A percentile compares a stretch with the other conserved stretches of the same genome.
Conservation (phyloP, 2,797 vertebrate genomes). For the Mycteria americana region DNA sequence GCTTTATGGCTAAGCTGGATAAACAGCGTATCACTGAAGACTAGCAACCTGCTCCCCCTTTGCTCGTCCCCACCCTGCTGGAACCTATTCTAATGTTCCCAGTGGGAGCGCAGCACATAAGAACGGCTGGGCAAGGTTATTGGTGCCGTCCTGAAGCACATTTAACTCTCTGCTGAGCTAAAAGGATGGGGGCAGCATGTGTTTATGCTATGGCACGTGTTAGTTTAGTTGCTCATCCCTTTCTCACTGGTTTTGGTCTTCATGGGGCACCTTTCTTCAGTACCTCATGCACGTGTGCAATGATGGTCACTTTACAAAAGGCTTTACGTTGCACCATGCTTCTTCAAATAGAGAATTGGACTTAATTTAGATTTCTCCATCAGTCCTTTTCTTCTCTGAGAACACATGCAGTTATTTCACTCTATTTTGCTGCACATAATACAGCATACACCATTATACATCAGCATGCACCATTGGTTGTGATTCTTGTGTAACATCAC, state of each 20-base stretch:
- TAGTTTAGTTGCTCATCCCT: not conserved
- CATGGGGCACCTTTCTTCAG: not conserved
- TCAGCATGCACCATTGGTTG: not conserved
- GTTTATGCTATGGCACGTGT: not conserved
- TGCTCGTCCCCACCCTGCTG: constrained; percentile 42
- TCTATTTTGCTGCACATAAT: not conserved
- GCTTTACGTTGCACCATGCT: not conserved
- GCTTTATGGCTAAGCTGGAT: constrained; percentile 70
- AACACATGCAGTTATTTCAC: not conserved
- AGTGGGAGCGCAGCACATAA: not conserved
- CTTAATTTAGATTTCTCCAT: not conserved
- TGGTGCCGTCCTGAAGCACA: not conserved
- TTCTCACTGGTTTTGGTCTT: not conserved
- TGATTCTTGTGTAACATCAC: not conserved
- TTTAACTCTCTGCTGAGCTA: not conserved
- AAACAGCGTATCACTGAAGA: not conserved
- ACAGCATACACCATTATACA: not conserved
- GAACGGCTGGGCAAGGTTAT: not conserved
- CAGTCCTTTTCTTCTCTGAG: not conserved
- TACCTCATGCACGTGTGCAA: not conserved
- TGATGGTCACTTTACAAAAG: not conserved
- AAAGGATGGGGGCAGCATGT: not conserved
- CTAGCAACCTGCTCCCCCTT: constrained; percentile 31
- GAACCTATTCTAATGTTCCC: constrained; percentile 15
- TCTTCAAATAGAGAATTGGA: not conserved